Evolutionary conservation across 2,888 invertebrate species (phyloP), one percentile per base, ranked within the genome.

Genomic region (Cataglyphis livida): DNA sequence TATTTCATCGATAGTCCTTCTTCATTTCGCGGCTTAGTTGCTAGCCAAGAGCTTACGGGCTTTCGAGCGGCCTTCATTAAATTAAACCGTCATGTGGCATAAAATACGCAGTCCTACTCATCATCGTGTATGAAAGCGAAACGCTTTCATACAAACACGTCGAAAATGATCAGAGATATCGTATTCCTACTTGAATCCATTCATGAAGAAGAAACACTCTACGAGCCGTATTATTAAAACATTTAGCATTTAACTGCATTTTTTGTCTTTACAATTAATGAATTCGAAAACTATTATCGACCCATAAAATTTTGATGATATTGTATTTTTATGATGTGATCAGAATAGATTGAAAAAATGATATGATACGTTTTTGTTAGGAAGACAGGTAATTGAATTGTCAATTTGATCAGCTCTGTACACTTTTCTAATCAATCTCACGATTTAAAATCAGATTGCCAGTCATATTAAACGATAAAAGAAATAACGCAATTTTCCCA

Each of bases 51-150:
- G 81, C 81, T 85, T 81, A 81, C 70, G 68, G 83, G 84, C 73
- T 84, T 83, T 66, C 81, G 71, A 76, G 74, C 32, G 15, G 44
- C 32, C 51, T 62, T 81, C 62, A 74, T 74, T 84, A 84, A 85
- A 85, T 73, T 81, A 81, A 84, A 84, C 76, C 73, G 76, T 85
- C 85, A 57, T 38, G 61, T 44, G 74, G 41, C 41, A 41, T 38
- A 62, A 73, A 62, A 73, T 18, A 18, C 59, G 66, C 66, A 62
- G 68, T 70, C 74, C 59, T 57, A 38, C 57, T 51, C 83, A 51
- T 41, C 25, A 61, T 59, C 41, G 81, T 18, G 48, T 12, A 44
- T 44, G 62, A 54, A 57, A 70, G 70, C 54, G 62, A 70, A 54
- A n/a, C 41, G 18, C 48, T 25, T 35, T 70, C 21, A 21, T 65